Evolutionary conservation across 2,113 vertebrate species (phyloP).

Genomic region (Hemichromis elongatus): DNA sequence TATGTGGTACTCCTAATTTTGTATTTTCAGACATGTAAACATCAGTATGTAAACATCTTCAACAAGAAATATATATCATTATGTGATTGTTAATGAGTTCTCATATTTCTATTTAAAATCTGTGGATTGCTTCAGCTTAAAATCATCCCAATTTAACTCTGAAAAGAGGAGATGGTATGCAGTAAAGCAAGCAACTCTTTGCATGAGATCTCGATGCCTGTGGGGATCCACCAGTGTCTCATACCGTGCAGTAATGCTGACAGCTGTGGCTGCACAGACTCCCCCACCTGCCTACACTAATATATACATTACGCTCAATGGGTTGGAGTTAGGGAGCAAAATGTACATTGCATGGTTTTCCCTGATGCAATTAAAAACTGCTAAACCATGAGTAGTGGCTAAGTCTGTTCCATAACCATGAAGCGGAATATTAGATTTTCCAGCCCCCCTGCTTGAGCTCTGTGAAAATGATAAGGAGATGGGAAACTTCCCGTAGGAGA

Average conservation of each 20-base stretch:
- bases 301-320: constrained; percentile 59
- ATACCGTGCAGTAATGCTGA: constrained; percentile 26
- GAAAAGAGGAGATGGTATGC: background rate
- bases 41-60: background rate
- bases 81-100: background rate
- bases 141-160: background rate
- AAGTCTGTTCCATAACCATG: constrained; percentile 52
- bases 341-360: constrained; percentile 57
- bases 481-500: constrained; percentile 37
- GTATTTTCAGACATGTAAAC: background rate
- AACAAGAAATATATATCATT: background rate
- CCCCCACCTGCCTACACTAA: constrained; percentile 45
- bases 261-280: constrained; percentile 38
- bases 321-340: constrained; percentile 43
- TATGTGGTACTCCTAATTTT: background rate
- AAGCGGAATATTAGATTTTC: constrained; percentile 64
- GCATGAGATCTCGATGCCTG: background rate
- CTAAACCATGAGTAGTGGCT: constrained; percentile 51
- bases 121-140: background rate
- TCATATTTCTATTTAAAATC: background rate
- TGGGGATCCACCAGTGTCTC: constrained; percentile 3
- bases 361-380: constrained; percentile 60
- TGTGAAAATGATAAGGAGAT: constrained; percentile 45
- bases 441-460: constrained; percentile 28
- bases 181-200: background rate